These are phyloP conservation scores for Spheniscus mendiculus DNA, from an alignment of 2,113 vertebrate species.

Conservation along the genomic window DNA sequence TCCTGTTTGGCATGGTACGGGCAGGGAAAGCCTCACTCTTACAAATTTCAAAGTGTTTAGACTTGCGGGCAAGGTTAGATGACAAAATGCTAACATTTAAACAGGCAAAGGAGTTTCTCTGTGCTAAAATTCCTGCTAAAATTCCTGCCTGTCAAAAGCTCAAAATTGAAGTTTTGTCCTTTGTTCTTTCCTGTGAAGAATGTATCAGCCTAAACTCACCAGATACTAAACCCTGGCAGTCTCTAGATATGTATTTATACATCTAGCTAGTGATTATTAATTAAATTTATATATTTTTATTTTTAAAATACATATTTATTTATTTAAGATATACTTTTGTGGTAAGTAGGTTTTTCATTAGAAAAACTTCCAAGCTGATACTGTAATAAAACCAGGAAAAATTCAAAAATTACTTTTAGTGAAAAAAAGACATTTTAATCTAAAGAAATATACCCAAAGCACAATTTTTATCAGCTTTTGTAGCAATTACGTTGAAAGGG, in stretches of 20 bases:
- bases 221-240: background rate
- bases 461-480: background rate
- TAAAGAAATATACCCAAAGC: background rate
- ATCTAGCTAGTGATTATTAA: background rate
- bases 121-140: background rate
- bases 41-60: background rate
- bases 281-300: background rate
- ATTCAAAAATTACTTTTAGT: background rate
- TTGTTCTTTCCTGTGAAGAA: background rate
- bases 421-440: background rate
- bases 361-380: background rate
- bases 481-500: background rate
- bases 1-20: background rate
- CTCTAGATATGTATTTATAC: background rate
- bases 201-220: background rate
- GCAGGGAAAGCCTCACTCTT: background rate
- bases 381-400: background rate
- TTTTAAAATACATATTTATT: background rate
- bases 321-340: background rate
- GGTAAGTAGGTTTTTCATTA: background rate
- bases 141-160: background rate
- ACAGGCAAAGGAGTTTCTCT: background rate
- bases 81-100: background rate
- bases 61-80: background rate
- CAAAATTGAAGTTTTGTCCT: background rate